Conservation (phyloP, 2,888 invertebrate species). For the Cartodere bifasciata region DNA sequence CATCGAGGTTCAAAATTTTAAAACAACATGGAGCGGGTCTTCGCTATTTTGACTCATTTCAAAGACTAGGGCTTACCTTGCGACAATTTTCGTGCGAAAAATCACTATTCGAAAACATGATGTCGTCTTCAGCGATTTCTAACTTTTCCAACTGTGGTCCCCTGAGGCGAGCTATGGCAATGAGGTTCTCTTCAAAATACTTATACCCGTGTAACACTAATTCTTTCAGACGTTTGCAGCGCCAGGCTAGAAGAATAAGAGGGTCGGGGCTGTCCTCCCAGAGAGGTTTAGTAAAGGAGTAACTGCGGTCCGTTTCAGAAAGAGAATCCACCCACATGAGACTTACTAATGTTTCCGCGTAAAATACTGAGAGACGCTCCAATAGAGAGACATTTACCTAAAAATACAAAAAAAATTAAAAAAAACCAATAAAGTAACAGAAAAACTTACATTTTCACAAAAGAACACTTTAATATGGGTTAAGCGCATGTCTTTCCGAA, state of each 20-base stretch:
- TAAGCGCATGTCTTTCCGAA: slow-evolving; percentile 57
- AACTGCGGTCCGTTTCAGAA: slow-evolving; percentile 22
- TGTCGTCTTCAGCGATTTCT: slow-evolving; percentile 42
- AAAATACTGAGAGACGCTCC: slow-evolving; percentile 40
- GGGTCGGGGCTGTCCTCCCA: slow-evolving; percentile 39
- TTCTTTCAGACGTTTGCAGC: slow-evolving; percentile 44
- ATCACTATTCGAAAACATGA: slow-evolving; percentile 23
- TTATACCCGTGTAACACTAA: slow-evolving; percentile 45
- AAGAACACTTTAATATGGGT: slow-evolving; percentile 61
- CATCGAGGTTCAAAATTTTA: too few relatives aligned
- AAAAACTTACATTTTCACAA: slow-evolving; percentile 48
- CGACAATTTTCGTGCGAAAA: slow-evolving; percentile 8
- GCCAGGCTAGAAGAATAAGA: slow-evolving; percentile 53
- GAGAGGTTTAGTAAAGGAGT: slow-evolving; percentile 20
- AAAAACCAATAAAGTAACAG: slow-evolving; percentile 2
- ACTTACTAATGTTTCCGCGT: slow-evolving; percentile 40
- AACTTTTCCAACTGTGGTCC: slow-evolving; percentile 41
- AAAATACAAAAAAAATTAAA: slow-evolving; percentile 11
- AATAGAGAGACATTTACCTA: slow-evolving; percentile 44
- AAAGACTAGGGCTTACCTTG: slow-evolving; percentile 8
- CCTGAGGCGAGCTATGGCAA: slow-evolving; percentile 51
- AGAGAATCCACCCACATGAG: slow-evolving; percentile 49
- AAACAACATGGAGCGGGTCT: too few relatives aligned
- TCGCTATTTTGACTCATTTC: too few relatives aligned
- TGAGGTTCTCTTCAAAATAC: slow-evolving; percentile 47